Evolutionary conservation across 2,797 vertebrate species (phyloP), one percentile per base, ranked within the genome.

Genomic region (Chrysocyon brachyurus): DNA sequence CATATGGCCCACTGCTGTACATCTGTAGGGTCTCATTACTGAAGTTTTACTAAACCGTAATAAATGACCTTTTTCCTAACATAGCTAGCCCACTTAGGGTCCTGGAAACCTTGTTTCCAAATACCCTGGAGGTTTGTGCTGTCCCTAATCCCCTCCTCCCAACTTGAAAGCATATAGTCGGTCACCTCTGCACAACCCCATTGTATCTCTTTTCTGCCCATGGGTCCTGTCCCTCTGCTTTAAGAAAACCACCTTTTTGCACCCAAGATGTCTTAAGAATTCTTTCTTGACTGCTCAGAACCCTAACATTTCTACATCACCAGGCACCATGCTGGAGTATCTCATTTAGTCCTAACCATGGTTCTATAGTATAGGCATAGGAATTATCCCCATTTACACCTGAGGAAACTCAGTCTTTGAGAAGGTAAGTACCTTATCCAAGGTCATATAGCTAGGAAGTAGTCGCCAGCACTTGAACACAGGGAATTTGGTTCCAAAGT

Each of bases 401-500:
- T 57, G 64, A 88, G 40, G 54, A 88, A 77, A 90, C 6, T 73
- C 68, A 90, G 49, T 54, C 5, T 22, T n/a, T 68, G 54, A 86
- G 28, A 84, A 87, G 15, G 15, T 81, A 73, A 82, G 63, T 88
- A 26, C 19, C 49, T 95, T 94, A 21, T 59, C 66, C 10, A 70
- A 75, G 31, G 46, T 94, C 40, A 90, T 16, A 63, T 85, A 72
- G 14, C 56, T 92, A 73, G 17, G 57, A 91, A 88, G 15, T n/a
- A 83, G 57, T 57, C 64, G 46, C n/a, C 56, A 89, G 89, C 94
- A 57, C 96, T 89, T 94, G 92, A 94, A 89, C 17, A 17, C 52
- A 94, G 61, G 83, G 12, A 88, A n/a, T 81, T 64, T 90, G 68
- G 46, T 63, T 70, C 77, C 8, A 70, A 92, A 81, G 33, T 49